phyloP scores from a whole-genome alignment of 2,797 vertebrate genomes.

The Cirrhinus mrigala region DNA sequence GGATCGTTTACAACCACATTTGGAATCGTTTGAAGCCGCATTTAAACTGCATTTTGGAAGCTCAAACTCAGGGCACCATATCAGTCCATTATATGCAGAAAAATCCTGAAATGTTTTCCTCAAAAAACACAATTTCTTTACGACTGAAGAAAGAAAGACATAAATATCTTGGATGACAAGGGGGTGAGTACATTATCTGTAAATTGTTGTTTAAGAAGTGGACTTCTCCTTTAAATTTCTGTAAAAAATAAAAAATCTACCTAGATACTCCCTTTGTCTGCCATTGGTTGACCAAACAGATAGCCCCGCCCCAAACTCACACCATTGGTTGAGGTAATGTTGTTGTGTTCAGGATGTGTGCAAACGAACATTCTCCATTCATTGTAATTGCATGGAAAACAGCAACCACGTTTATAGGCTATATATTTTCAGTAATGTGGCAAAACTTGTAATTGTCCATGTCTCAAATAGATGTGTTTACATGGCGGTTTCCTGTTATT shows the following conservation, averaged over 20 bases:
- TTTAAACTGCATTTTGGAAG: no score
- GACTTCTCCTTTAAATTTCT: no score
- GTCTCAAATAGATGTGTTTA: slow-evolving; percentile 24
- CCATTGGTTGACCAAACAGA: background rate
- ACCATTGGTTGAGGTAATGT: background rate
- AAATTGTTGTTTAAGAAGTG: no score
- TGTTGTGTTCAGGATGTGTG: background rate
- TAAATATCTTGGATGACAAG: no score
- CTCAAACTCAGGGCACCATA: no score
- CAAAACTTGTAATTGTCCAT: slow-evolving; percentile 11
- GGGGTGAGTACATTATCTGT: no score
- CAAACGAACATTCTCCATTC: background rate
- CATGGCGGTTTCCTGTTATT: background rate
- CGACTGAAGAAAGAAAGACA: no score
- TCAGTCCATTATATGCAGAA: no score
- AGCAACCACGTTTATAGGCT: background rate
- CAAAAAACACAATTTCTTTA: no score
- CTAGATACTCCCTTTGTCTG: background rate
- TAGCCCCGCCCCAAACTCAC: background rate
- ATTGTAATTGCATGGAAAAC: background rate
- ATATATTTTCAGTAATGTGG: background rate
- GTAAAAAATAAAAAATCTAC: background rate
- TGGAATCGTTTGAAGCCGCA: no score
- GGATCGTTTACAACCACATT: no score
- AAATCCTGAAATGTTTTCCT: no score